A percentile compares a stretch with the other conserved stretches of the same genome.
Conservation (phyloP, 2,888 invertebrate genomes). For the Drosophila emarginata region DNA sequence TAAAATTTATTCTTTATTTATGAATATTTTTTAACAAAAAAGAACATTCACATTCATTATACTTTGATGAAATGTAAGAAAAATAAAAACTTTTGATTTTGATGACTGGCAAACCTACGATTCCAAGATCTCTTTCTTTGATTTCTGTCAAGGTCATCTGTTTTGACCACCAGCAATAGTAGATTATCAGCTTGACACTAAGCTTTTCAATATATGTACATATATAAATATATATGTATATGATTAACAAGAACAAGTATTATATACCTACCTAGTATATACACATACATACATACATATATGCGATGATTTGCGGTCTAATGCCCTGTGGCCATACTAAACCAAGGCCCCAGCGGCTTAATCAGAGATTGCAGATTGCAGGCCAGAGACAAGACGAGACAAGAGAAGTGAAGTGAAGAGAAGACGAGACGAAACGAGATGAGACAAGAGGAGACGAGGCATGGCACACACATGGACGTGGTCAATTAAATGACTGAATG, state of each 20-base stretch:
- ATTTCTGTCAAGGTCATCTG: constrained; percentile 3
- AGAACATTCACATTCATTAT: not conserved
- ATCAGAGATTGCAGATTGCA: constrained; percentile 48
- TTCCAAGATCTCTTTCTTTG: not conserved
- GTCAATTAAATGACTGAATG: constrained; percentile 65
- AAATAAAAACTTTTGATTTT: not conserved
- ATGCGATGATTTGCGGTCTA: constrained; percentile 47
- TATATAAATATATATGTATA: constrained; percentile 26
- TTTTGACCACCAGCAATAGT: constrained; percentile 5
- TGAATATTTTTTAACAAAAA: no score
- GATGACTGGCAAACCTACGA: not conserved
- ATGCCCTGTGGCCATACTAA: constrained; percentile 31
- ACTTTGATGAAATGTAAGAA: not conserved
- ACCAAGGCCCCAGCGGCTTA: constrained; percentile 34
- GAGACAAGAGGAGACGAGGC: constrained; percentile 12
- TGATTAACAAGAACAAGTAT: constrained; percentile 27
- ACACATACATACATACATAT: constrained; percentile 18
- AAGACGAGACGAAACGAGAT: constrained; percentile 19
- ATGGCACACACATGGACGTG: constrained; percentile 39
- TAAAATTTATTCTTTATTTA: no score
- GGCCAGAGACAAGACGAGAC: constrained; percentile 18
- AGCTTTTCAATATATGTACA: not conserved
- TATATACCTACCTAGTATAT: not conserved
- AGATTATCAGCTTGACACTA: not conserved
- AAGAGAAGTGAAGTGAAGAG: constrained; percentile 20